Evolutionary conservation across 2,888 invertebrate species (phyloP).

Genomic region (Phanerotoma sp.): DNA sequence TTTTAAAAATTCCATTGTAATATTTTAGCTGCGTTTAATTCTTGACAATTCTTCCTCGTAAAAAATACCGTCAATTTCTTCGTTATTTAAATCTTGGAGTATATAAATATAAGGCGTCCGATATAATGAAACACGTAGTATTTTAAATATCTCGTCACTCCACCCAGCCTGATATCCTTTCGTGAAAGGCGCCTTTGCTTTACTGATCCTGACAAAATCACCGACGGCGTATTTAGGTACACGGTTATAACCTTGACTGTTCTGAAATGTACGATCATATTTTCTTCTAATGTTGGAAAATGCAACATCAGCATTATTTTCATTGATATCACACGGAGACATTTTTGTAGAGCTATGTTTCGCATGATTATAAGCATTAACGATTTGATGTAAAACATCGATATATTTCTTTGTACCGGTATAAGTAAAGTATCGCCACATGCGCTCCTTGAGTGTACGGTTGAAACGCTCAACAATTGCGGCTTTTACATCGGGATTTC

Average conservation of each 20-base stretch:
- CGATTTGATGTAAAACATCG: too few relatives aligned
- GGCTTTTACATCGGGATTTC: too few relatives aligned
- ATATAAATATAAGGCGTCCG: background rate
- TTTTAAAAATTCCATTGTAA: background rate
- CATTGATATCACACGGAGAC: background rate
- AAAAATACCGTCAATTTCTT: background rate
- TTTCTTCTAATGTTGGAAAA: too few relatives aligned
- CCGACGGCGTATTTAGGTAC: background rate
- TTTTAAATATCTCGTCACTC: too few relatives aligned
- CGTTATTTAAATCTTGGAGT: background rate
- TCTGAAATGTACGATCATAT: too few relatives aligned
- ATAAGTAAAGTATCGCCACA: too few relatives aligned
- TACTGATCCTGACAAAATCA: background rate
- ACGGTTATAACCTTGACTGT: too few relatives aligned
- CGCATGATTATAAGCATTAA: background rate
- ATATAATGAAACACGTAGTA: too few relatives aligned
- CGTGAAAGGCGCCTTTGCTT: background rate
- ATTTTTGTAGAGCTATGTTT: background rate
- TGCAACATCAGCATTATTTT: background rate
- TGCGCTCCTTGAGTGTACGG: too few relatives aligned
- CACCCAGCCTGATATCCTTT: too few relatives aligned
- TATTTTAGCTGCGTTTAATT: background rate
- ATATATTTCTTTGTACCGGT: too few relatives aligned
- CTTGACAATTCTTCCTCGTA: background rate
- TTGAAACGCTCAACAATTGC: too few relatives aligned